Evolutionary conservation across 2,888 invertebrate genomes (phyloP), one percentile per base, ranked within the genome.

Genomic region (Prionchulus punctatus): DNA sequence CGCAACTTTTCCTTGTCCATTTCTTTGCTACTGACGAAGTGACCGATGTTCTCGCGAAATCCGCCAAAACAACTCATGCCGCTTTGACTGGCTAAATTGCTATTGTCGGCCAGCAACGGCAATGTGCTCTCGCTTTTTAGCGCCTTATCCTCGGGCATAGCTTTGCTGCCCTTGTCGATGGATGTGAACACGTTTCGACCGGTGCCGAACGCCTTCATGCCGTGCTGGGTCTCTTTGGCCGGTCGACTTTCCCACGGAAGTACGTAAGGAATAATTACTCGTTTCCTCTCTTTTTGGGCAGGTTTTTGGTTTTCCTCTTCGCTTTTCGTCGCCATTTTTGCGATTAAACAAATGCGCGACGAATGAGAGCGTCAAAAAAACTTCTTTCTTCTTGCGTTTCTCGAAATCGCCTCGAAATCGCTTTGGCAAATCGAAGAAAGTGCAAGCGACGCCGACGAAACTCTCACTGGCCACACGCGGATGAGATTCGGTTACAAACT

Each of bases 251-350:
- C 57, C 57, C 45, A 47, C 2, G 57, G 57, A 12, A 57, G n/a
- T 3, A 57, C 57, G 49, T 53, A 57, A 18, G 57, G 57, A 26
- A 57, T 57, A 7, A 57, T 47, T n/a, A 57, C 54, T 45, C 49
- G 54, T 52, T 57, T 57, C 47, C 45, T n/a, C n/a, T n/a, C n/a
- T n/a, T n/a, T n/a, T n/a, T n/a, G n/a, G n/a, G n/a, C n/a, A n/a
- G n/a, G n/a, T n/a, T n/a, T n/a, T n/a, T n/a, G n/a, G n/a, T n/a
- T n/a, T n/a, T n/a, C n/a, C n/a, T n/a, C n/a, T n/a, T n/a, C n/a
- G n/a, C n/a, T n/a, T n/a, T n/a, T n/a, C n/a, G n/a, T n/a, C n/a
- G n/a, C n/a, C n/a, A n/a, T n/a, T n/a, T n/a, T n/a, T n/a, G n/a
- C n/a, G n/a, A n/a, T n/a, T n/a, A n/a, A n/a, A n/a, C n/a, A n/a